phyloP scores from a whole-genome alignment of 2,888 invertebrate genomes.

The Acrocyrtus sp. region DNA sequence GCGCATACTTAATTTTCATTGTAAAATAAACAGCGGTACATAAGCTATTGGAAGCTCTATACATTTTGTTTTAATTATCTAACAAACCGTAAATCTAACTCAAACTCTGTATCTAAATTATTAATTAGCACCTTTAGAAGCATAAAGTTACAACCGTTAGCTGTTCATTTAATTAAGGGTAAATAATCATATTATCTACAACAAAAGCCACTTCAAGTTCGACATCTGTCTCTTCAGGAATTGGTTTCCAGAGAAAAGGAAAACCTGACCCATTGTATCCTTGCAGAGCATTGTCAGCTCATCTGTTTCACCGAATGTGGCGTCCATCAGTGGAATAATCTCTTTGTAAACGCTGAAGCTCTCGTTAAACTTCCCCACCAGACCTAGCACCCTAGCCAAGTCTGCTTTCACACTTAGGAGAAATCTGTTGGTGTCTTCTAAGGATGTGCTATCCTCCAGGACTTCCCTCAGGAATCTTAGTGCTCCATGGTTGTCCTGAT shows the following conservation, averaged over 20 bases:
- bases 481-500: conserved; percentile 28
- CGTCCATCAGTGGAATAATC: conserved; percentile 32
- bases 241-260: conserved; percentile 35
- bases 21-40: too few relatives aligned
- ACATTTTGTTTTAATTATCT: too few relatives aligned
- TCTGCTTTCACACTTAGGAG: conserved; percentile 33
- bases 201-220: conserved; percentile 37
- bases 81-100: too few relatives aligned
- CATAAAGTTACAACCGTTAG: too few relatives aligned
- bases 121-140: too few relatives aligned
- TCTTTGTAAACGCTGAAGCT: conserved; percentile 41
- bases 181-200: conserved; percentile 11
- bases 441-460: conserved; percentile 17
- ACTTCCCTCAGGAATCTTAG: conserved; percentile 31
- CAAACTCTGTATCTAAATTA: too few relatives aligned
- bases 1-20: too few relatives aligned
- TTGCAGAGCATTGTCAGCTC: conserved; percentile 37
- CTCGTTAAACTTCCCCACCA: conserved; percentile 34
- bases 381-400: conserved; percentile 33
- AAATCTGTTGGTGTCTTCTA: conserved; percentile 24
- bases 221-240: conserved; percentile 41
- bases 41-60: too few relatives aligned
- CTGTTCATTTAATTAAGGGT: neutral
- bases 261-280: conserved; percentile 39
- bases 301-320: conserved; percentile 36